These are phyloP conservation scores for Channa striata DNA, from an alignment of 2,797 vertebrate species.

Conservation along the genomic window DNA sequence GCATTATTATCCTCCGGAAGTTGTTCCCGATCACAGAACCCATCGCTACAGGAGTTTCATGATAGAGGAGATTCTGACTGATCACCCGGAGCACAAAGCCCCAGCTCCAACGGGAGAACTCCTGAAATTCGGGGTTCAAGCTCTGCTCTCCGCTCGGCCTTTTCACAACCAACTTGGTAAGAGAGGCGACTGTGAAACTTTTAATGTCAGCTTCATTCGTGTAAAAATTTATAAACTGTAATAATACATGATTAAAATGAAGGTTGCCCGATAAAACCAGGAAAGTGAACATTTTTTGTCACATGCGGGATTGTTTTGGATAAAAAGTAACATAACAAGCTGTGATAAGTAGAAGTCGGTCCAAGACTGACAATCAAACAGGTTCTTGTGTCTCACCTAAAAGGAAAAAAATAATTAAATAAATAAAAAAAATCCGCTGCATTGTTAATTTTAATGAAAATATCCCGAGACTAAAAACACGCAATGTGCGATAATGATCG, in stretches of 20 bases:
- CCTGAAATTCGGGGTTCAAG: constrained; percentile 96
- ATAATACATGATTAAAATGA: too few species aligned
- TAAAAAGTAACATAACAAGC: too few species aligned
- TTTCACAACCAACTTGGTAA: constrained; percentile 96
- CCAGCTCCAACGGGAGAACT: constrained; percentile 89
- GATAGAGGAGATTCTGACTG: constrained; percentile 98
- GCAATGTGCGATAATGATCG: neutral
- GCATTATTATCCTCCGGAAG: constrained; percentile 90
- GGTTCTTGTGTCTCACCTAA: too few species aligned
- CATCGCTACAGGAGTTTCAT: constrained; percentile 98
- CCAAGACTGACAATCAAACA: too few species aligned
- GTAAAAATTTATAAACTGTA: too few species aligned
- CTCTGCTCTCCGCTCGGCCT: constrained; percentile 91
- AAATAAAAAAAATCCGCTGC: rapidly evolving
- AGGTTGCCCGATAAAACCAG: too few species aligned
- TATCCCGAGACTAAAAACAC: neutral
- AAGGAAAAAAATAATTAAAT: neutral
- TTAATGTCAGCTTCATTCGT: neutral
- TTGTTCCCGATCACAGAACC: constrained; percentile 91
- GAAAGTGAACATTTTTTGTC: too few species aligned
- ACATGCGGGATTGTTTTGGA: too few species aligned
- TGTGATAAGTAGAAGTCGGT: too few species aligned
- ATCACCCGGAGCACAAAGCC: constrained; percentile 90
- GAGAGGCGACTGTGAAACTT: constrained; percentile 3
- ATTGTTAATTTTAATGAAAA: neutral